These are phyloP conservation scores for Rhyacichthys aspro DNA, from an alignment of 2,797 vertebrate species.

Conservation along the genomic window DNA sequence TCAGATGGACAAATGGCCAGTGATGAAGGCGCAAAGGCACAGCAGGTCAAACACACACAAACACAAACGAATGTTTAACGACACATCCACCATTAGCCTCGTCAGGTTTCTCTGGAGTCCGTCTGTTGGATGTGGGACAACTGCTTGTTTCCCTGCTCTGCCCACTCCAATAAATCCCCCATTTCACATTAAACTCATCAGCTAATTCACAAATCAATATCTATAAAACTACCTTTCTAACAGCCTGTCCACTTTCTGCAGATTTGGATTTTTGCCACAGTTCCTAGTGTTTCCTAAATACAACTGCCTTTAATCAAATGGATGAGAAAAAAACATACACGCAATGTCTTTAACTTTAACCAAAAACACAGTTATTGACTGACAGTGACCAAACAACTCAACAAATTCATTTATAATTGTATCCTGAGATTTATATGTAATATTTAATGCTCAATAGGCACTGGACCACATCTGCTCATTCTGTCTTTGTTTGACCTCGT, in stretches of 20 bases:
- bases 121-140: slow-evolving; percentile 59
- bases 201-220: slow-evolving; percentile 75
- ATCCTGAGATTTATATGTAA: too few species aligned
- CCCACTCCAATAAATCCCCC: slow-evolving; percentile 50
- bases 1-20: slow-evolving; percentile 40
- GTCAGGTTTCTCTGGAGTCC: slow-evolving; percentile 26
- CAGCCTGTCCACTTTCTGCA: background rate
- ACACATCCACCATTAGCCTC: background rate
- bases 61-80: background rate
- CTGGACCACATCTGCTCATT: too few species aligned
- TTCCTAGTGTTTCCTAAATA: background rate
- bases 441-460: too few species aligned
- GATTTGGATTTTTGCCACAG: too few species aligned
- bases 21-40: slow-evolving; percentile 36
- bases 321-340: too few species aligned
- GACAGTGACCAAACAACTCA: too few species aligned
- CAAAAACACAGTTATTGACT: too few species aligned
- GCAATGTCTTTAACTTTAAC: too few species aligned
- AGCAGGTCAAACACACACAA: slow-evolving; percentile 15
- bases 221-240: slow-evolving; percentile 42
- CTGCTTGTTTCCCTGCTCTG: slow-evolving; percentile 24
- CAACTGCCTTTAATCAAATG: background rate
- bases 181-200: slow-evolving; percentile 66
- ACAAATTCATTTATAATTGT: too few species aligned
- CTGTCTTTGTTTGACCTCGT: too few species aligned